A percentile compares a stretch with the other conserved stretches of the same genome.
Conservation (phyloP, 1,140 invertebrate genomes). For the Conus betulinus region DNA sequence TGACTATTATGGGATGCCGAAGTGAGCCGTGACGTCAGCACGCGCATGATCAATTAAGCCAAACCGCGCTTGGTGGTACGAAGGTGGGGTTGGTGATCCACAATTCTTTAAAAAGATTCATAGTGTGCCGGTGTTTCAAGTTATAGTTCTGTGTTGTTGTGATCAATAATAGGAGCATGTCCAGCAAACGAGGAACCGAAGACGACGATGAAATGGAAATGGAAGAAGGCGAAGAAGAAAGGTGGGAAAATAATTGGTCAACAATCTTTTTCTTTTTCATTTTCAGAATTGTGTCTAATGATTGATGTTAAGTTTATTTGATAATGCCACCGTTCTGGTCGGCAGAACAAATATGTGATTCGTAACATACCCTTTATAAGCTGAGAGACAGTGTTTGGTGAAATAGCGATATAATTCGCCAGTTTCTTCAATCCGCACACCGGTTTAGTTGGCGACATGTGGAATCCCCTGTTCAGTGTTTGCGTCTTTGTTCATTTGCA, state of each 20-base stretch:
- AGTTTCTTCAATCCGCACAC: constrained; percentile 7
- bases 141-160: constrained; percentile 20
- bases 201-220: constrained; percentile 54
- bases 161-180: constrained; percentile 34
- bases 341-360: no score
- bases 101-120: not conserved
- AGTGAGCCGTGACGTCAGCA: constrained; percentile 63
- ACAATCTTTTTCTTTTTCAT: not conserved
- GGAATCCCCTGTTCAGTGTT: constrained; percentile 24
- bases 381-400: no score
- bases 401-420: not conserved
- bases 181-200: constrained; percentile 47
- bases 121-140: not conserved
- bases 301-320: not conserved
- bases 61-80: constrained; percentile 16
- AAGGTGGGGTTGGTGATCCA: constrained; percentile 51
- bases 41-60: constrained; percentile 60
- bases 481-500: constrained; percentile 65
- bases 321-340: not conserved
- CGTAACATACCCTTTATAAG: no score
- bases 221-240: constrained; percentile 54
- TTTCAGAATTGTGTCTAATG: not conserved
- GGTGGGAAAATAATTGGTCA: constrained; percentile 17
- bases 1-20: constrained; percentile 61
- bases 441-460: constrained; percentile 1